A percentile compares a stretch with the other conserved stretches of the same genome.
Evolutionary conservation across 2,113 vertebrate genomes (phyloP).

Genomic region (Chitala chitala): DNA sequence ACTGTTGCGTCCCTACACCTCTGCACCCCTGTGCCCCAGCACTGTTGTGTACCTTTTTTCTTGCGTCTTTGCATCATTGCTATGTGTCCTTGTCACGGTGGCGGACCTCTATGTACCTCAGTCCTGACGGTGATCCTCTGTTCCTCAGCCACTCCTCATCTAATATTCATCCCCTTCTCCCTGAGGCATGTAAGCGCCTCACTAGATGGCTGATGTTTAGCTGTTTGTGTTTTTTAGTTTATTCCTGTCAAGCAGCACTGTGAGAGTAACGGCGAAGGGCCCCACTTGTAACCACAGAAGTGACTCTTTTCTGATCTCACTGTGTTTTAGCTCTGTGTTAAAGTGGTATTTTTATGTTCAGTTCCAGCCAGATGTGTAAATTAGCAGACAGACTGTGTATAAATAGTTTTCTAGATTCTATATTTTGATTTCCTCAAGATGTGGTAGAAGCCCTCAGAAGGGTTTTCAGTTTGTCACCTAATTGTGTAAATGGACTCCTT

Average conservation of each 20-base stretch:
- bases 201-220: background rate
- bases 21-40: conserved; percentile 17
- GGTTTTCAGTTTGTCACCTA: conserved; percentile 40
- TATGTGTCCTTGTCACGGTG: too few relatives aligned
- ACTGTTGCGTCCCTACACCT: conserved; percentile 14
- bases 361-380: background rate
- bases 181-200: conserved; percentile 37
- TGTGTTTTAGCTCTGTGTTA: background rate
- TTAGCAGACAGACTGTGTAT: background rate
- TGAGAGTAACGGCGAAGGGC: background rate
- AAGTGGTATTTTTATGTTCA: background rate
- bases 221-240: background rate
- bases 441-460: conserved; percentile 31
- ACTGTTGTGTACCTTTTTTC: background rate
- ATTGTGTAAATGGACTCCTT: conserved; percentile 45
- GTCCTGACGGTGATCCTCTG: conserved; percentile 6
- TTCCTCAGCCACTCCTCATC: conserved; percentile 44
- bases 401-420: conserved; percentile 12
- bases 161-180: conserved; percentile 58
- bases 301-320: background rate
- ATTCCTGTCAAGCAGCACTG: background rate
- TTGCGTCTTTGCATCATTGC: background rate
- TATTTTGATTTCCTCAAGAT: conserved; percentile 15
- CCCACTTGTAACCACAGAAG: too few relatives aligned
- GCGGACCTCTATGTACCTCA: conserved; percentile 44